Evolutionary conservation across 2,888 invertebrate genomes (phyloP), one percentile per base, ranked within the genome.

Genomic region (Clunio marinus): DNA sequence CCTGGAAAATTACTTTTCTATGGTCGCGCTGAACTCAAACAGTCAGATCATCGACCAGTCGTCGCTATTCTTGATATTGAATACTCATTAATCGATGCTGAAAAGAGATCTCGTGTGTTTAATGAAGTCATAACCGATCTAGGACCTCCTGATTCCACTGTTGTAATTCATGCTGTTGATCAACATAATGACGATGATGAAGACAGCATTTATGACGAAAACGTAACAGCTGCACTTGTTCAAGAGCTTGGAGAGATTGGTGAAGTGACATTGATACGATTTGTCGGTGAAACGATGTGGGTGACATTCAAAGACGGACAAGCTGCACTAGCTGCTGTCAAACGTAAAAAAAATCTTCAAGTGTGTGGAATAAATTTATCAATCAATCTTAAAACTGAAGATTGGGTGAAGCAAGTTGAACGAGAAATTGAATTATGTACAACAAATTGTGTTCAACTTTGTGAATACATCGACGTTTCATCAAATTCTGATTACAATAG

Each of bases 1-100:
- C 84, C 87, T 8, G 96, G 96, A 3, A 86, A 86, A 74, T 80
- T 96, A 69, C 79, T 95, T 35, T 88, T 91, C 77, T 99, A 99
- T 77, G 94, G 95, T 1, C 83, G 94, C 72, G 92, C 96, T 4
- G 97, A 99, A 78, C 80, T 99, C 69, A 97, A 96, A 77, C 96
- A 96, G 77, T 96, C 96, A 75, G 97, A 98, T 79, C 97, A 98
- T 80, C 85, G 98, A 70, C 98, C 99, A 1, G 97, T 99, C 0
- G 88, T 94, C 72, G 94, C 92, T 0, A 85, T 95, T 69, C 84
- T 97, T 73, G 94, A 96, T 78, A 82, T 95, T 10, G 93, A 96
- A 76, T 88, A 93, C 2, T 83, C 89, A 72, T 86, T 86, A 75
- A 88, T 96, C 0, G 88, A 93, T 75, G 83, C 86, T 59, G 84